phyloP scores from a whole-genome alignment of 1,140 invertebrate genomes.

The Phocides pigmalion region DNA sequence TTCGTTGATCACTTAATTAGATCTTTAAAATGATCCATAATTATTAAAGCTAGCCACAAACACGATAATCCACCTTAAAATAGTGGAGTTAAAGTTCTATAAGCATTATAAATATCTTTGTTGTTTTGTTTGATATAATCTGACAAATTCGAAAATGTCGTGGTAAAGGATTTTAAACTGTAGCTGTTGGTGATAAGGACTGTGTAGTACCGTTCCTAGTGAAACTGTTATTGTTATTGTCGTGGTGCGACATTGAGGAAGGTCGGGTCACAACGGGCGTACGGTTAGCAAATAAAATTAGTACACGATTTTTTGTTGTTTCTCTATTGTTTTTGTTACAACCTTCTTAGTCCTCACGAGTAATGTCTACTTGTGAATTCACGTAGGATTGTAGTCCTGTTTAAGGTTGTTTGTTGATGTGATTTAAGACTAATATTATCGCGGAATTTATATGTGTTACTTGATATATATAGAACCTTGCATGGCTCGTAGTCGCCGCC shows the following conservation, averaged over 20 bases:
- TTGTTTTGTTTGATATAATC: slow-evolving; percentile 18
- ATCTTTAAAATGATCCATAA: neutral
- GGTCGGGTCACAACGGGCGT: slow-evolving; percentile 44
- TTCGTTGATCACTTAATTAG: slow-evolving; percentile 19
- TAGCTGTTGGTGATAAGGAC: slow-evolving; percentile 11
- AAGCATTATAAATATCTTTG: neutral
- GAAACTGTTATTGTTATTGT: slow-evolving; percentile 46
- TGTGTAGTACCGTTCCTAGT: slow-evolving; percentile 1
- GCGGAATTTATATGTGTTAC: too few species aligned
- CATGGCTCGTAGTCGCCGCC: too few species aligned
- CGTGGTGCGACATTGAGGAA: slow-evolving; percentile 54
- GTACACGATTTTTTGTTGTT: neutral
- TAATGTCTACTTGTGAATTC: too few species aligned
- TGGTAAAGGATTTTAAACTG: slow-evolving; percentile 14
- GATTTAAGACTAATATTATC: too few species aligned
- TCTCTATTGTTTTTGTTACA: too few species aligned
- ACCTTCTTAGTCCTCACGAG: too few species aligned
- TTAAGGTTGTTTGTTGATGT: too few species aligned
- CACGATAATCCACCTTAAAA: neutral
- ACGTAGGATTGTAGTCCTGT: too few species aligned
- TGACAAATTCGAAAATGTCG: neutral
- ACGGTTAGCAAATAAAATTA: slow-evolving; percentile 43
- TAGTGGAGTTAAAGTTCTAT: neutral
- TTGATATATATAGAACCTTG: too few species aligned
- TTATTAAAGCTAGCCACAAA: neutral